phyloP scores from a whole-genome alignment of 2,113 vertebrate genomes.

The Leuciscus idus region DNA sequence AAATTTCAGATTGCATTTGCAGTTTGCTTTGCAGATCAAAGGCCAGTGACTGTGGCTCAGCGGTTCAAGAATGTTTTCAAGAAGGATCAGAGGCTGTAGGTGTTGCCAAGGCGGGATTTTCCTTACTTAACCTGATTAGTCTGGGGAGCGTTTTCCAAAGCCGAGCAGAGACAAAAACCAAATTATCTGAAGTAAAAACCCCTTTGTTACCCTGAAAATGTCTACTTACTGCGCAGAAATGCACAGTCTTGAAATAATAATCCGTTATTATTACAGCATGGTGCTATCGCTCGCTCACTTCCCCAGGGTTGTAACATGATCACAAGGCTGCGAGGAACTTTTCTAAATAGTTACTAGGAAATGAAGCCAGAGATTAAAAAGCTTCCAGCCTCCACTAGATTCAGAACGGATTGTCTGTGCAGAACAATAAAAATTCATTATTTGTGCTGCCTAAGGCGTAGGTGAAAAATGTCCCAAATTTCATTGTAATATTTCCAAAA shows the following conservation, averaged over 20 bases:
- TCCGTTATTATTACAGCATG: constrained; percentile 11
- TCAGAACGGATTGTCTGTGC: constrained; percentile 56
- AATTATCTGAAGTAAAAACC: neutral
- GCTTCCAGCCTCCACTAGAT: constrained; percentile 56
- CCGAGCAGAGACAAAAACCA: neutral
- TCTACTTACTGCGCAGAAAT: constrained; percentile 5
- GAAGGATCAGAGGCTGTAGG: constrained; percentile 48
- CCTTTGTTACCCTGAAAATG: constrained; percentile 17
- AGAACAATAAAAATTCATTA: constrained; percentile 66
- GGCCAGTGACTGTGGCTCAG: constrained; percentile 45
- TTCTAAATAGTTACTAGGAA: constrained; percentile 57
- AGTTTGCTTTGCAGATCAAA: constrained; percentile 61
- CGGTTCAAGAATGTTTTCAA: constrained; percentile 49
- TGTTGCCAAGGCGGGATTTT: constrained; percentile 52
- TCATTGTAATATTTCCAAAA: constrained; percentile 55
- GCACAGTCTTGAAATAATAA: constrained; percentile 24
- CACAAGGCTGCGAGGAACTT: constrained; percentile 20
- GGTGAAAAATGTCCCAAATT: constrained; percentile 59
- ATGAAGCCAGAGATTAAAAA: constrained; percentile 61
- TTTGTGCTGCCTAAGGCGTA: constrained; percentile 55
- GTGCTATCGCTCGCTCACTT: neutral
- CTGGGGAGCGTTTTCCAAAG: constrained; percentile 19
- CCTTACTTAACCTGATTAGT: constrained; percentile 48
- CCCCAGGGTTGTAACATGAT: constrained; percentile 6
- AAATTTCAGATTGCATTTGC: constrained; percentile 58